A percentile compares a stretch with the other conserved stretches of the same genome.
phyloP scores from a whole-genome alignment of 2,888 invertebrate genomes.

The Leptinotarsa rubiginosa region DNA sequence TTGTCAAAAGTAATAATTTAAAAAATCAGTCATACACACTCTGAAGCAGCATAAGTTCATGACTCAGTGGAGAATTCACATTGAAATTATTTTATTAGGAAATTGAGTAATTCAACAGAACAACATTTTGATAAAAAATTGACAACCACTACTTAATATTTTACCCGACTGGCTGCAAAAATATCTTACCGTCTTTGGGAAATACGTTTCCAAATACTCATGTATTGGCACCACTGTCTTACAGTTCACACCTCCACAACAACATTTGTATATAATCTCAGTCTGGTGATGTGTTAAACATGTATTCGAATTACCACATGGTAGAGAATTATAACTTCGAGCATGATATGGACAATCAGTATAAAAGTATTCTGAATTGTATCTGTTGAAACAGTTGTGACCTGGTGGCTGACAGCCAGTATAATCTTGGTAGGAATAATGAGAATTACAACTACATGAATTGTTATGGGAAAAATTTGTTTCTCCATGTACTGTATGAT shows the following conservation, averaged over 20 bases:
- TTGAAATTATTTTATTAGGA: not conserved
- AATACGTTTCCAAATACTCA: slow-evolving; percentile 65
- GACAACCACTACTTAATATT: slow-evolving; percentile 21
- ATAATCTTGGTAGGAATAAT: slow-evolving; percentile 34
- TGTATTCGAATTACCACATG: slow-evolving; percentile 27
- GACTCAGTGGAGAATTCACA: not conserved
- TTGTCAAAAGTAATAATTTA: too few species aligned
- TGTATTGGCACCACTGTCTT: slow-evolving; percentile 63
- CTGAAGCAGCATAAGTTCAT: not conserved
- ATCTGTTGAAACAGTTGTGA: slow-evolving; percentile 39
- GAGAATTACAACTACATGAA: slow-evolving; percentile 22
- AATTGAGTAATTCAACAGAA: not conserved
- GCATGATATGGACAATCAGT: slow-evolving; percentile 19
- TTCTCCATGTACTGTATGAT: slow-evolving; percentile 65
- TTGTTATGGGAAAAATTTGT: slow-evolving; percentile 43
- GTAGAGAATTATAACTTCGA: slow-evolving; percentile 38
- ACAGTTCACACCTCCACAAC: slow-evolving; percentile 58
- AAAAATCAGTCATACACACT: not conserved
- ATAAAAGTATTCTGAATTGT: slow-evolving; percentile 31
- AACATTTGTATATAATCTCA: slow-evolving; percentile 55
- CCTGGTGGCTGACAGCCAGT: slow-evolving; percentile 24
- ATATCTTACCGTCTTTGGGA: slow-evolving; percentile 62
- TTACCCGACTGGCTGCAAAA: slow-evolving; percentile 36
- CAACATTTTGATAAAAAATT: slow-evolving; percentile 4
- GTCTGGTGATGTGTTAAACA: slow-evolving; percentile 35